phyloP scores from a whole-genome alignment of 2,888 invertebrate species.

The Tortrix viridana region DNA sequence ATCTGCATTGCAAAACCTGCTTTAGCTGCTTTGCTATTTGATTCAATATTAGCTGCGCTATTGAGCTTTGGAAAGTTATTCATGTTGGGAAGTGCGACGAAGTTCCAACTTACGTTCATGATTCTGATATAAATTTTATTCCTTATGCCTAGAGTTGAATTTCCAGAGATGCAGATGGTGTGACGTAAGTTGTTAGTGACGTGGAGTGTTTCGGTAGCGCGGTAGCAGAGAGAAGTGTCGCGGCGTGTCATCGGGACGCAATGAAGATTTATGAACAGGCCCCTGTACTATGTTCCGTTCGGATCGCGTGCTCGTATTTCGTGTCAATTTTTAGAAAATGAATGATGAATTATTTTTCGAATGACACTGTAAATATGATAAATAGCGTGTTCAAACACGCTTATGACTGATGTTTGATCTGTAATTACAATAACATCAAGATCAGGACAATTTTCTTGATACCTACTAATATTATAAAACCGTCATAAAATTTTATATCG shows the following conservation, averaged over 20 bases:
- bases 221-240: constrained; percentile 82
- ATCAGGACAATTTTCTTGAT: no score
- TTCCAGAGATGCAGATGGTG: constrained; percentile 42
- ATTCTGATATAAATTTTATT: constrained; percentile 42
- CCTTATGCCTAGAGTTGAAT: constrained; percentile 43
- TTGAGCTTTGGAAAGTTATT: constrained; percentile 60
- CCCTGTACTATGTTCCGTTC: constrained; percentile 55
- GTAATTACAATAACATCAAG: no score
- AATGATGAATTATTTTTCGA: constrained; percentile 25
- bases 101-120: constrained; percentile 47
- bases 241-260: constrained; percentile 82
- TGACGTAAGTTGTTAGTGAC: constrained; percentile 56
- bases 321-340: constrained; percentile 39
- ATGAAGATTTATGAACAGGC: constrained; percentile 82
- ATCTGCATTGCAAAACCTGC: constrained; percentile 55
- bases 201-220: constrained; percentile 61
- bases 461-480: no score
- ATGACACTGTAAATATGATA: constrained; percentile 9
- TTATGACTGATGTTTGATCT: constrained; percentile 5
- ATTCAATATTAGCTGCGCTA: constrained; percentile 55
- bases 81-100: constrained; percentile 64
- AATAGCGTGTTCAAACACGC: neutral
- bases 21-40: constrained; percentile 55
- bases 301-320: constrained; percentile 63
- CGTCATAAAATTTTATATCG: no score